Percentiles rank a stretch among this genome's conserved stretches.
phyloP scores from a whole-genome alignment of 2,113 vertebrate species.

The Peromyscus leucopus region DNA sequence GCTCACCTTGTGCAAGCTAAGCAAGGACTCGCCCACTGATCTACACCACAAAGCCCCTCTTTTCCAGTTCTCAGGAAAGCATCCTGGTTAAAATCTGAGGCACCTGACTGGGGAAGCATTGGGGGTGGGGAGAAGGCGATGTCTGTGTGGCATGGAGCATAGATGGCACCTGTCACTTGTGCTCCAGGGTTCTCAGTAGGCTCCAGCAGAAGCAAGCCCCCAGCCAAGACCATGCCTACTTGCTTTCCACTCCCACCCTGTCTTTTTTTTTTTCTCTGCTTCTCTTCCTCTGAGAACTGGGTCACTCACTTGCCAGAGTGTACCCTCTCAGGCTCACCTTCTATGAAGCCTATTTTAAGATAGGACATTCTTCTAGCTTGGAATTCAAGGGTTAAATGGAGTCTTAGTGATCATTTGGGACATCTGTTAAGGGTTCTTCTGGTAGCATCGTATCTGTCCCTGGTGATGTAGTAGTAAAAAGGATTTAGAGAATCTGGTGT shows the following conservation, averaged over 20 bases:
- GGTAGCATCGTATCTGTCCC: not conserved
- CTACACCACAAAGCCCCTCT: not conserved
- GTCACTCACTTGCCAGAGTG: not conserved
- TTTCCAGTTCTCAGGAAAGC: not conserved
- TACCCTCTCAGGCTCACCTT: not conserved
- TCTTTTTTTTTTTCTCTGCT: not conserved
- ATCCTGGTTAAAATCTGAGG: not conserved
- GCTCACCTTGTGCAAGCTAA: not conserved
- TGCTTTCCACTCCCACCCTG: not conserved
- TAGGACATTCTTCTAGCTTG: not conserved
- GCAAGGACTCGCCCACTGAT: not conserved
- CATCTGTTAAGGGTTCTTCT: not conserved
- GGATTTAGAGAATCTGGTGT: not conserved
- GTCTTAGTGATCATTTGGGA: not conserved
- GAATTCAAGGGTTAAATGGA: not conserved
- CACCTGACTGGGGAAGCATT: not conserved
- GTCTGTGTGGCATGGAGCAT: too few relatives aligned
- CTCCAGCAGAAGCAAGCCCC: not conserved
- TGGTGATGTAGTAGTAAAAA: fast-evolving
- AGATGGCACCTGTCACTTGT: not conserved
- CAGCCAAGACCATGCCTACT: not conserved
- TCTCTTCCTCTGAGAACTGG: not conserved
- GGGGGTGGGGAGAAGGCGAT: fast-evolving
- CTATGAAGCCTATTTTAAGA: not conserved
- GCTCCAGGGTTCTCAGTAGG: not conserved